Conservation (phyloP, 2,113 vertebrate species). For the Scalopus aquaticus region DNA sequence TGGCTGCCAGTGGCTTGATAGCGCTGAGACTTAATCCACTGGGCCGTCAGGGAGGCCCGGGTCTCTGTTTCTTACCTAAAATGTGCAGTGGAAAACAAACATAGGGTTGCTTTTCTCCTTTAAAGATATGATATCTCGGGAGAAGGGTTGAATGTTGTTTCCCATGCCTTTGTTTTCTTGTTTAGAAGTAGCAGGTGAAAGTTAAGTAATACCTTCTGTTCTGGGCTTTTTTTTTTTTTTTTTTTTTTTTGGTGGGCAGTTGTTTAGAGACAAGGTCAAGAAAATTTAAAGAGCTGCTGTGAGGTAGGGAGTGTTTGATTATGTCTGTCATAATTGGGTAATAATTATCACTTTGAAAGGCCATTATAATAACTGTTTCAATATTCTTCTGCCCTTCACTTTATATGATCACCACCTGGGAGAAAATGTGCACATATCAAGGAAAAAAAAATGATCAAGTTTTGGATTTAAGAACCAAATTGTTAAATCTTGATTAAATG, state of each 20-base stretch:
- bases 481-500: slow-evolving; percentile 73
- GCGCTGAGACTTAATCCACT: too few species aligned
- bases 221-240: not conserved
- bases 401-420: slow-evolving; percentile 43
- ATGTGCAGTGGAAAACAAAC: too few species aligned
- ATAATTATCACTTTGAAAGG: slow-evolving; percentile 55
- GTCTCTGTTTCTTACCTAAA: too few species aligned
- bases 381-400: slow-evolving; percentile 23
- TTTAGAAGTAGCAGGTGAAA: not conserved
- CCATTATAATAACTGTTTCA: slow-evolving; percentile 58
- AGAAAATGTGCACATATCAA: slow-evolving; percentile 60
- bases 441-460: slow-evolving; percentile 69
- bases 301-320: slow-evolving; percentile 44
- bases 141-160: not conserved
- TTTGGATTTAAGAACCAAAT: slow-evolving; percentile 70
- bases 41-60: too few species aligned
- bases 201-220: not conserved
- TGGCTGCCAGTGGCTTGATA: too few species aligned
- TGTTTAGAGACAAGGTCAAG: slow-evolving; percentile 23
- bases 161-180: not conserved
- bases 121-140: not conserved
- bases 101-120: not conserved
- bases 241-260: not conserved
- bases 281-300: not conserved
- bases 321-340: slow-evolving; percentile 51